These are phyloP conservation scores for Drosophila mercatorum DNA, from an alignment of 2,888 invertebrate genomes.

Conservation along the genomic window DNA sequence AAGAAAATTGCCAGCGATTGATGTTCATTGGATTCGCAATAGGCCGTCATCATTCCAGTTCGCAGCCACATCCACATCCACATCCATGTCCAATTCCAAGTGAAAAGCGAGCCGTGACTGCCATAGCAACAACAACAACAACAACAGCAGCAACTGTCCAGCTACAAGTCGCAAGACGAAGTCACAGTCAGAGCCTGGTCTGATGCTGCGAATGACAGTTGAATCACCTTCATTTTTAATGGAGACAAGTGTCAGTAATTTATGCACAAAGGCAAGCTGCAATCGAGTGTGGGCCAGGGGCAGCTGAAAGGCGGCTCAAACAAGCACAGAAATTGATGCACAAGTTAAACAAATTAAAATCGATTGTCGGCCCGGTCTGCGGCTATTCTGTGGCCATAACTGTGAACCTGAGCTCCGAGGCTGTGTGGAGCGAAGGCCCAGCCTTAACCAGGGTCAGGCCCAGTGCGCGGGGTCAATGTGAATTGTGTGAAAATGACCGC, in stretches of 20 bases:
- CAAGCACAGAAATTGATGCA: conserved; percentile 75
- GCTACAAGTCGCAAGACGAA: conserved; percentile 22
- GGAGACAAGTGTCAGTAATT: conserved; percentile 81
- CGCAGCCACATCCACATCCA: conserved; percentile 38
- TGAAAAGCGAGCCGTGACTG: conserved; percentile 74
- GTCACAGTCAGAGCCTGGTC: conserved; percentile 53
- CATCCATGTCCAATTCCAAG: conserved; percentile 49
- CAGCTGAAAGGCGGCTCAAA: conserved; percentile 44
- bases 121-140: conserved; percentile 32
- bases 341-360: conserved; percentile 80
- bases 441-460: conserved; percentile 72
- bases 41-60: conserved; percentile 65
- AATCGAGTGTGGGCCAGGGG: conserved; percentile 9
- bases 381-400: conserved; percentile 44
- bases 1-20: conserved; percentile 80
- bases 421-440: conserved; percentile 15
- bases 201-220: conserved; percentile 71
- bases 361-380: conserved; percentile 62
- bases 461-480: conserved; percentile 73
- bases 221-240: conserved; percentile 80
- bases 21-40: conserved; percentile 72
- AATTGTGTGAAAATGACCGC: conserved; percentile 76
- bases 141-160: conserved; percentile 24
- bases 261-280: conserved; percentile 65
- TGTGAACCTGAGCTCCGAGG: conserved; percentile 47